These are phyloP conservation scores for Seriola quinqueradiata DNA, from an alignment of 2,113 vertebrate genomes.

Conservation along the genomic window DNA sequence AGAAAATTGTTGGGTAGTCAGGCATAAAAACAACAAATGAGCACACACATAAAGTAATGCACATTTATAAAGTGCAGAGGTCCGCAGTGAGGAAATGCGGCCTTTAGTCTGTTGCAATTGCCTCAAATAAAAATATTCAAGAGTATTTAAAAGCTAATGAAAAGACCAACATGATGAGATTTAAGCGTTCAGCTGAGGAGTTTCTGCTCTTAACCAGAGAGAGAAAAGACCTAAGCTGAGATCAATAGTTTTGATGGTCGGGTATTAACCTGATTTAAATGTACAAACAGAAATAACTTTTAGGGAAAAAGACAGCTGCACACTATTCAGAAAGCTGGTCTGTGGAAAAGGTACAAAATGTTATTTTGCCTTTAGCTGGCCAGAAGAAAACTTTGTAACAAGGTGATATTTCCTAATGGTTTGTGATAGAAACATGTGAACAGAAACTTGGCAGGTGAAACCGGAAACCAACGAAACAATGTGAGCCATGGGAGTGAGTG, in stretches of 20 bases:
- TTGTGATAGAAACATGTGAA: slow-evolving; percentile 8
- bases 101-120: slow-evolving; percentile 21
- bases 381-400: neutral
- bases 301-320: neutral
- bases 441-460: neutral
- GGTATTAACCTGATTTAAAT: neutral
- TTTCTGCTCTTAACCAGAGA: neutral
- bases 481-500: neutral
- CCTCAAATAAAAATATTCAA: slow-evolving; percentile 13
- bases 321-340: neutral
- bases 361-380: neutral
- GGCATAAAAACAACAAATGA: slow-evolving; percentile 57
- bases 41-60: neutral
- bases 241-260: neutral
- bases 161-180: slow-evolving; percentile 1
- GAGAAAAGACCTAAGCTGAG: neutral
- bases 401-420: neutral
- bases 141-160: slow-evolving; percentile 28
- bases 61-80: slow-evolving; percentile 22
- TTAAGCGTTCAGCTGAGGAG: neutral
- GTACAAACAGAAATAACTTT: neutral
- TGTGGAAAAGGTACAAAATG: neutral
- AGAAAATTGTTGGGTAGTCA: slow-evolving; percentile 51
- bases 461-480: neutral
- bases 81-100: slow-evolving; percentile 19